These are phyloP conservation scores for Spilogale gracilis DNA, from an alignment of 2,113 vertebrate species.

Conservation along the genomic window DNA sequence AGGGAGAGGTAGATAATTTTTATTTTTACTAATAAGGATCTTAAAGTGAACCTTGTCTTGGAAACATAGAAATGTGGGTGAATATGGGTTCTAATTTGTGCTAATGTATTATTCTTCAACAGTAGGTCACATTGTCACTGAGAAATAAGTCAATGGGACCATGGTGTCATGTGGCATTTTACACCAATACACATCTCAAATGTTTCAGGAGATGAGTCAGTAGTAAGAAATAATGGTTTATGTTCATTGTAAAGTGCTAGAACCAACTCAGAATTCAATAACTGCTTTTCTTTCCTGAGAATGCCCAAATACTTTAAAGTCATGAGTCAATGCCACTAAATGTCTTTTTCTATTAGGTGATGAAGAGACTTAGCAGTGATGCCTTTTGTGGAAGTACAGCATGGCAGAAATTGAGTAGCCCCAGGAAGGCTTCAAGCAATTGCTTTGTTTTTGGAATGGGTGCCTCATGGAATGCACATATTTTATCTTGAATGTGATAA, in stretches of 20 bases:
- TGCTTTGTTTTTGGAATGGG: background rate
- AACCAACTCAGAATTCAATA: background rate
- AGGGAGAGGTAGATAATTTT: background rate
- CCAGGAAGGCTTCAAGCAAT: background rate
- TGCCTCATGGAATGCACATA: background rate
- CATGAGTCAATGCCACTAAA: background rate
- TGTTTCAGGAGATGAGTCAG: conserved; percentile 3
- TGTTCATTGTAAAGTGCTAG: background rate
- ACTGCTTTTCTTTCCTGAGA: background rate
- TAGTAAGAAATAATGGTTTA: conserved; percentile 13
- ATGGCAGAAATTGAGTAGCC: background rate
- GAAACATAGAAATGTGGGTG: background rate
- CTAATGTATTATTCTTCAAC: background rate
- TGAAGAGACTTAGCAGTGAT: background rate
- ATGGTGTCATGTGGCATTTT: background rate
- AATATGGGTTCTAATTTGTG: background rate
- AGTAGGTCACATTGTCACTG: background rate
- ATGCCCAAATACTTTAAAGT: background rate
- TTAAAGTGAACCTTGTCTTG: background rate
- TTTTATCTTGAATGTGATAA: conserved; percentile 30
- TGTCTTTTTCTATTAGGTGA: conserved; percentile 12
- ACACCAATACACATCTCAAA: background rate
- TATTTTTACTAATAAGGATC: conserved; percentile 11
- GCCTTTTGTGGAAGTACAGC: background rate
- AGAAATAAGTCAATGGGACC: background rate